Base-by-base conservation (phyloP, 2,888 invertebrate genomes). In the Deroplatys truncata region DNA sequence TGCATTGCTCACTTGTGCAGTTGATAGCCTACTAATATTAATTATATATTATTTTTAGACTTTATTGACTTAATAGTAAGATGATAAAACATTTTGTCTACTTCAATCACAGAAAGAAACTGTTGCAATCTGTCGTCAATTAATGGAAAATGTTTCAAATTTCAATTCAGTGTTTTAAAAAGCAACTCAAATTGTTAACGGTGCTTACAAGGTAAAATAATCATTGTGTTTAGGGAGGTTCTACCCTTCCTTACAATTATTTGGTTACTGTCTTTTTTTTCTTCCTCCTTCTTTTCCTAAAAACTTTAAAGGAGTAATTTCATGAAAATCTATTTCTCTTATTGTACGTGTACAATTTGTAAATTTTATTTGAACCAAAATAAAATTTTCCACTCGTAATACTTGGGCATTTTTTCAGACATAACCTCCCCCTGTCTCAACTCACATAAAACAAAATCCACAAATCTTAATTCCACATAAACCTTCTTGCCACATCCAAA, bases 271-370 rank as follows among this genome's bases (percentile, higher is more conserved):
- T 72, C 25, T 72, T 72, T 72, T 20, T 72, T 72, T 72, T 72
- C 9, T 72, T 72, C 25, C 7, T 25, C 20, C 56, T 20, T 72
- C 20, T 7, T 20, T 72, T 72, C 20, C 25, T 20, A 20, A 72
- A 72, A 16, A 20, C 20, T 20, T 72, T 15, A 72, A 72, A 72
- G 56, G 56, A 72, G 56, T 72, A 72, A 72, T 72, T 72, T 29
- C 56, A 82, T 86, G 82, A 86, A 86, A 86, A 86, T 86, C 85
- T 85, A 85, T n/a, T 85, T 49, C 56, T 56, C 82, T 89, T 90
- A 86, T 89, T 90, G 90, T 90, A 89, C 84, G 89, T 89, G 89
- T 90, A 89, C 82, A 89, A 89, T 90, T 90, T 91, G 91, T 91
- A 90, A 91, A 89, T 90, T 89, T 90, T 89, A 89, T 91, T 89